Evolutionary conservation across 2,113 vertebrate species (phyloP), one percentile per base, ranked within the genome.

Genomic region (Nannobrachium achirus): DNA sequence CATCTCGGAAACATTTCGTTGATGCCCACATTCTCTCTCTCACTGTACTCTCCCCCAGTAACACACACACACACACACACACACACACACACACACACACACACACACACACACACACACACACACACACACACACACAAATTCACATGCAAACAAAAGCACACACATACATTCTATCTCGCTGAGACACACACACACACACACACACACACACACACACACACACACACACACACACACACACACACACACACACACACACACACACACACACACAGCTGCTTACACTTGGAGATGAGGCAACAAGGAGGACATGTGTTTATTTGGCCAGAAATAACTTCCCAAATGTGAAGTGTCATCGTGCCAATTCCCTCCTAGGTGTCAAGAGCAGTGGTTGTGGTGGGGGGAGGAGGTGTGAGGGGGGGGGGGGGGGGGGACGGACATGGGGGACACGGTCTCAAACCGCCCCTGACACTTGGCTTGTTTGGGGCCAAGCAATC

Each of bases 251-350:
- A 66, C 52, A 66, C 64, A 56, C 42, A 48, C 38, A 51, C 46
- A 51, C 63, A 65, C 61, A 65, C 50, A 53, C 63, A 51, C 62
- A 39, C 15, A 20, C 49, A 53, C 63, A 65, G 61, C 46, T 53
- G 50, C 63, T 52, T 49, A 62, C 60, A 48, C 58, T 20, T 8
- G 40, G 15, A 52, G 16, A 53, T 18, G 38, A 63, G 46, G 60
- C 38, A 33, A 33, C 25, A 45, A 50, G 20, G 25, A 51, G 10
- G 49, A 52, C 14, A 33, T 42, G 33, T 69, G 56, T 69, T 69
- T 59, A 60, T 69, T 59, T 69, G 66, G 57, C 33, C 16, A 69
- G 46, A 60, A 60, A 59, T 45, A 58, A 50, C 55, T 20, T 69
- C 66, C 25, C 66, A 69, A 69, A 58, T 52, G 66, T 33, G 66